A percentile compares a stretch with the other conserved stretches of the same genome.
phyloP scores from a whole-genome alignment of 2,888 invertebrate genomes.

The Dascillus cervinus region DNA sequence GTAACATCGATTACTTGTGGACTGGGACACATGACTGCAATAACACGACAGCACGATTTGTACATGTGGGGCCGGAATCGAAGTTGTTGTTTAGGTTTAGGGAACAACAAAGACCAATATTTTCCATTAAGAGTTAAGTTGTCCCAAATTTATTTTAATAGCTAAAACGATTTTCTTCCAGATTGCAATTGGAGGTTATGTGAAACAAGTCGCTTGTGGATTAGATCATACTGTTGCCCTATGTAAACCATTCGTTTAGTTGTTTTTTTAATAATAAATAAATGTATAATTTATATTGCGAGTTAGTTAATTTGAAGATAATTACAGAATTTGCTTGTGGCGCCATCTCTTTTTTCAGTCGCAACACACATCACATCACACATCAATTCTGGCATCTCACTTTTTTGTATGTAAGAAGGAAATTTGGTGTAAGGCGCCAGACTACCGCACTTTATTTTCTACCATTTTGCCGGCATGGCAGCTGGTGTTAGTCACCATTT shows the following conservation, averaged over 20 bases:
- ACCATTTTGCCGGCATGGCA: too few relatives aligned
- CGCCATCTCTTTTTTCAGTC: too few relatives aligned
- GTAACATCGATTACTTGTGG: slow-evolving; percentile 66
- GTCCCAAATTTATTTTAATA: slow-evolving; percentile 10
- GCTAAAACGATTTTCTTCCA: slow-evolving; percentile 63
- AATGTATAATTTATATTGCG: too few relatives aligned
- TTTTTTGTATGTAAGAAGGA: too few relatives aligned
- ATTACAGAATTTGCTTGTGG: too few relatives aligned
- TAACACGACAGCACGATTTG: slow-evolving; percentile 76
- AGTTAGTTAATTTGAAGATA: too few relatives aligned
- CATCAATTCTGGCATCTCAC: too few relatives aligned
- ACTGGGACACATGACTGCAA: slow-evolving; percentile 69
- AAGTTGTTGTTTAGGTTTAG: slow-evolving; percentile 76
- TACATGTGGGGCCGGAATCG: slow-evolving; percentile 91
- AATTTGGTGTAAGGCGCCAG: too few relatives aligned
- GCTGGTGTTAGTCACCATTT: too few relatives aligned
- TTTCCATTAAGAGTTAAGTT: slow-evolving; percentile 71
- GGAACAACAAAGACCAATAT: slow-evolving; percentile 70
- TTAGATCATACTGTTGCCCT: slow-evolving; percentile 78
- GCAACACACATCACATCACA: too few relatives aligned
- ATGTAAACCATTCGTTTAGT: slow-evolving; percentile 62
- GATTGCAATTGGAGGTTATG: slow-evolving; percentile 70
- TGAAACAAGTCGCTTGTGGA: slow-evolving; percentile 67
- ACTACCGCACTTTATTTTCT: too few relatives aligned
- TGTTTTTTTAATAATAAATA: too few relatives aligned